Evolutionary conservation across 2,113 vertebrate genomes (phyloP).

Genomic region (Irena cyanogastra): DNA sequence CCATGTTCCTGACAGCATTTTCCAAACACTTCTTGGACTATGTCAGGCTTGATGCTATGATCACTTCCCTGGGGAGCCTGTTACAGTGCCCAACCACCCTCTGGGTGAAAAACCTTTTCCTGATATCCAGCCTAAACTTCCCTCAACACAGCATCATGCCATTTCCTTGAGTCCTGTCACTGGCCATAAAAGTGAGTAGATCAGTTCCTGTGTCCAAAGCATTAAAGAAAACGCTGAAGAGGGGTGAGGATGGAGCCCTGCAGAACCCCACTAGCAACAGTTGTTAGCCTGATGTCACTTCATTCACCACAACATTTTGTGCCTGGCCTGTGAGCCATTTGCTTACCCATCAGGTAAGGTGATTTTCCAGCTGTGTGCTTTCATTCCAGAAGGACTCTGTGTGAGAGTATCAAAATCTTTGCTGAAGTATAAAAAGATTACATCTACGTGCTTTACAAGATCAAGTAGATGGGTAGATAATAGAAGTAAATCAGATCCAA

Average conservation of each 20-base stretch:
- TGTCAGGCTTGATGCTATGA: background rate
- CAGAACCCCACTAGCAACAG: background rate
- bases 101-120: background rate
- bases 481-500: background rate
- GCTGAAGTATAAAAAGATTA: background rate
- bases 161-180: background rate
- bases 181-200: background rate
- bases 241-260: background rate
- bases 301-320: no score
- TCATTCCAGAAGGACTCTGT: background rate
- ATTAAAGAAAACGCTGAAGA: background rate
- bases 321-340: background rate
- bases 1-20: background rate
- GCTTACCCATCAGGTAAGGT: background rate
- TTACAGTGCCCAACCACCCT: background rate
- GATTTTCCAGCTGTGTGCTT: background rate
- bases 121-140: background rate
- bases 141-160: background rate
- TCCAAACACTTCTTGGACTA: background rate
- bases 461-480: background rate
- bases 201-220: background rate
- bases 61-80: background rate
- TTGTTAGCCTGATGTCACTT: background rate
- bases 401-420: background rate
- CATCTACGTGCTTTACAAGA: background rate